Conservation (phyloP, 2,888 invertebrate species). For the Cosmia pyralina region DNA sequence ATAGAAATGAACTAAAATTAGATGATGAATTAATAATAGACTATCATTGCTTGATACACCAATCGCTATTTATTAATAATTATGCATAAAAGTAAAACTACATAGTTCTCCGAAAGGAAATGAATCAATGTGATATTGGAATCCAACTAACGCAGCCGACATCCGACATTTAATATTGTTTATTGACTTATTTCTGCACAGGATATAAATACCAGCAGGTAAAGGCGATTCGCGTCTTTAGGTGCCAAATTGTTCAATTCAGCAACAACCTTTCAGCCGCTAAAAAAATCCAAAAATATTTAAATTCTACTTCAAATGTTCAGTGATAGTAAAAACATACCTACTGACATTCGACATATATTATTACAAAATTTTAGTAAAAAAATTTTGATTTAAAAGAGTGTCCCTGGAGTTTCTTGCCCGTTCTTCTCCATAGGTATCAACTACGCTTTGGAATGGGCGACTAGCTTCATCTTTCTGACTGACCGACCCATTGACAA, state of each 20-base stretch:
- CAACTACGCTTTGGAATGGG: no score
- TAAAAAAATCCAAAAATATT: not conserved
- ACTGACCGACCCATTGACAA: no score
- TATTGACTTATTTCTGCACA: not conserved
- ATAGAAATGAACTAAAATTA: no score
- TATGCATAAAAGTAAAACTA: no score
- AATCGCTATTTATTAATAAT: not conserved
- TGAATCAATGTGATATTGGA: not conserved
- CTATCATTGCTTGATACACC: not conserved
- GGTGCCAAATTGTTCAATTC: not conserved
- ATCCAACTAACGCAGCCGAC: not conserved
- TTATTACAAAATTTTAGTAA: no score
- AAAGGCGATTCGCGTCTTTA: not conserved
- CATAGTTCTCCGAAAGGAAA: not conserved
- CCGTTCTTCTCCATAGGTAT: no score
- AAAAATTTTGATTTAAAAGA: no score
- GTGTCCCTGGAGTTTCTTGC: no score
- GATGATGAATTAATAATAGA: not conserved
- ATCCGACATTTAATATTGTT: not conserved
- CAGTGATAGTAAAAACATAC: not conserved
- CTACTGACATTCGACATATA: slow-evolving; percentile 15
- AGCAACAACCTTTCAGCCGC: not conserved
- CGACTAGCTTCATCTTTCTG: no score
- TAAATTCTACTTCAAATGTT: not conserved
- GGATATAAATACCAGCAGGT: not conserved